Base-by-base conservation (phyloP, 2,797 vertebrate species). In the Aldrovandia affinis region DNA sequence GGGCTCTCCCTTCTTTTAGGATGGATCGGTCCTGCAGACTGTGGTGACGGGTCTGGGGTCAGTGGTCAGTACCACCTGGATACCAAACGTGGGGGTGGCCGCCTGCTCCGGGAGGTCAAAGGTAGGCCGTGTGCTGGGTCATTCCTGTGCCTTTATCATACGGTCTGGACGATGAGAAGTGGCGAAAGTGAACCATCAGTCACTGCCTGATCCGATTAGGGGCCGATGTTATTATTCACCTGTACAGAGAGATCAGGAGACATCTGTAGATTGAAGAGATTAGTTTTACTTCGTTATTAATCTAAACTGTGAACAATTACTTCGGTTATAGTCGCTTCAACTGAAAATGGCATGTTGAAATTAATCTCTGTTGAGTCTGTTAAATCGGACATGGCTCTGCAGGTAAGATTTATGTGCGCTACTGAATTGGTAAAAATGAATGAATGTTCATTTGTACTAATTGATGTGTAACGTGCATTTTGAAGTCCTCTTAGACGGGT, bases 31-130 rank as follows among this genome's bases (percentile, higher is more conserved):
- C 79, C 86, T 95, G 83, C 96, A 96, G 89, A 96, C 95, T 14
- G 92, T 93, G 70, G 88, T 94, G 44, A 96, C 95, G 77, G 96
- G 96, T 59, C 82, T 96, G 85, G 96, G 96, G 30, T 95, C 96
- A 33, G 95, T 96, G 30, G 90, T 96, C 86, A 94, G 90, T 82
- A 94, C 94, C 25, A 91, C 92, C 61, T 96, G 96, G 96, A 94
- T 96, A 84, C 94, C 95, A 85, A 91, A 95, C 78, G 83, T 96
- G 42, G 96, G 96, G 65, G 93, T 96, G 2, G 93, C 94, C 2
- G 95, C 90, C 84, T 96, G 96, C 85, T 96, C 95, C 57, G 95
- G 94, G 42, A 93, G 96, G 84, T 96, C 96, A 6, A 96, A 96
- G 95, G 96, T 96, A 91, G 88, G 83, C 83, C 47, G 28, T 42